Evolutionary conservation across 2,888 invertebrate genomes (phyloP).

Genomic region (Patella depressa): DNA sequence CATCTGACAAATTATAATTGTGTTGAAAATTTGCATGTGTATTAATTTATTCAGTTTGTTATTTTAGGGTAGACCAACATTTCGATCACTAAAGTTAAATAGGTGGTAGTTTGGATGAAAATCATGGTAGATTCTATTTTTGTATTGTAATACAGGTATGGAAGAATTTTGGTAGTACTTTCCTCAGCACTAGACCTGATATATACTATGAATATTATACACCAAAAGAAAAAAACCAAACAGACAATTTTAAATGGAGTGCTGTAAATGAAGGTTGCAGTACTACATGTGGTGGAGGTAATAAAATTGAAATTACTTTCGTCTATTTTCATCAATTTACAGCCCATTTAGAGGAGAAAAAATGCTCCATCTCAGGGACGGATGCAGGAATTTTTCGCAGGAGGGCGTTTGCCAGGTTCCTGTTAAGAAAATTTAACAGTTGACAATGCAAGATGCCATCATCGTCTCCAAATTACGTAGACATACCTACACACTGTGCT

Average conservation of each 20-base stretch:
- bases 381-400: no score
- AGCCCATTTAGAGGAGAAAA: no score
- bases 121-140: not conserved
- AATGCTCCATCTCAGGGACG: no score
- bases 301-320: not conserved
- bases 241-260: conserved; percentile 42
- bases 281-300: conserved; percentile 55
- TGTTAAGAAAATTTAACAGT: no score
- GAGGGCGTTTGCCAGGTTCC: no score
- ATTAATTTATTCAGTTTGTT: not conserved
- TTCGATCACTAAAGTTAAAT: not conserved
- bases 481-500: no score
- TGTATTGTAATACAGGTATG: conserved; percentile 46
- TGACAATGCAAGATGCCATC: no score
- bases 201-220: conserved; percentile 50
- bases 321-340: not conserved
- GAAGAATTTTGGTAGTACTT: conserved; percentile 43
- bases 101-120: not conserved
- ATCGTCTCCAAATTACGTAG: no score
- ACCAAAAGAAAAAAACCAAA: conserved; percentile 20
- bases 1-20: no score
- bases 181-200: conserved; percentile 49
- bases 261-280: conserved; percentile 44
- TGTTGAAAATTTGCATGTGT: no score
- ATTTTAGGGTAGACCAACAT: not conserved